Percentiles rank a stretch among this genome's conserved stretches.
Conservation (phyloP, 2,888 invertebrate genomes). For the Pandemis corylana region DNA sequence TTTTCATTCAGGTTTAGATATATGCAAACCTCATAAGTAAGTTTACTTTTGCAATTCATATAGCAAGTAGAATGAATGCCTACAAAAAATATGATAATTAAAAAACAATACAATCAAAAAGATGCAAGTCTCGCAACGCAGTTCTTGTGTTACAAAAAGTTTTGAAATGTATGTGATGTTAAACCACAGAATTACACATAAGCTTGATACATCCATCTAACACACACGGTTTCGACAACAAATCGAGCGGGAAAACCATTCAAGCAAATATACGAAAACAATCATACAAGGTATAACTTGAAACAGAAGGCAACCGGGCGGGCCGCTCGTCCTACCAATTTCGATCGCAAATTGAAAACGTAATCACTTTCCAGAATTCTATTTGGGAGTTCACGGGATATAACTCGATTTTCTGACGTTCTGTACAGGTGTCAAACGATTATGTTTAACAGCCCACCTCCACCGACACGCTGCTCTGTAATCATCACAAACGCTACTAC, state of each 20-base stretch:
- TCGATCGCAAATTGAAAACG: conserved; percentile 77
- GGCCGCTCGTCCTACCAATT: conserved; percentile 73
- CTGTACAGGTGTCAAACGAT: conserved; percentile 38
- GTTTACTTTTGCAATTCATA: too few relatives aligned
- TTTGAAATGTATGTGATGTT: too few relatives aligned
- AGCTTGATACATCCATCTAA: conserved; percentile 21
- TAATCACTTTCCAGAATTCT: conserved; percentile 78
- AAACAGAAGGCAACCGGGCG: conserved; percentile 51
- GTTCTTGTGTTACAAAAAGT: too few relatives aligned
- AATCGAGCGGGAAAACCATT: conserved; percentile 52
- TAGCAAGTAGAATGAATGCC: too few relatives aligned
- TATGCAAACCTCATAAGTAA: too few relatives aligned
- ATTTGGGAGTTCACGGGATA: conserved; percentile 66
- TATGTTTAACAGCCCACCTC: not conserved
- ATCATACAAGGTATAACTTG: conserved; percentile 58
- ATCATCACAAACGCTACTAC: not conserved
- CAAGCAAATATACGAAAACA: conserved; percentile 60
- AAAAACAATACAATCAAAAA: too few relatives aligned
- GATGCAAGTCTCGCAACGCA: too few relatives aligned
- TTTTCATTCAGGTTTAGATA: too few relatives aligned
- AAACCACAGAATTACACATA: not conserved
- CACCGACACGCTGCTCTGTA: not conserved
- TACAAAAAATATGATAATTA: too few relatives aligned
- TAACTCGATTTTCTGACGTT: conserved; percentile 66
- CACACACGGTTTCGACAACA: conserved; percentile 45